Evolutionary conservation across 1,140 invertebrate species (phyloP).

Genomic region (Drosophila santomea): DNA sequence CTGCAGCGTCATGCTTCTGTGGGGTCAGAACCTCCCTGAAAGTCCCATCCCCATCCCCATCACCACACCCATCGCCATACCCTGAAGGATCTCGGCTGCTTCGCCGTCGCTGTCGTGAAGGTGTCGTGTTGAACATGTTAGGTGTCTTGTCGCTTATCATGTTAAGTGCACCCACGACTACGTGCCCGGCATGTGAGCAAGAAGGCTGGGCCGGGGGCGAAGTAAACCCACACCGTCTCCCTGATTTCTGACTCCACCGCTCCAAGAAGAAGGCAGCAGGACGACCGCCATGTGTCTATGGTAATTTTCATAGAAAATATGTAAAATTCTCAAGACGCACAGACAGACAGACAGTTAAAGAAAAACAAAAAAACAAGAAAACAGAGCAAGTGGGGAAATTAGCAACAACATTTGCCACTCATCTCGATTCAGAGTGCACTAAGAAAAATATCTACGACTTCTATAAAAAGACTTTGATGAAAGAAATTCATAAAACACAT

Average conservation of each 20-base stretch:
- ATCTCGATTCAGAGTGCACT: conserved; percentile 21
- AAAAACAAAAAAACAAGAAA: conserved; percentile 32
- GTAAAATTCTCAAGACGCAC: conserved; percentile 61
- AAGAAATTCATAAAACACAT: too few relatives aligned
- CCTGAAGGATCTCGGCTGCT: conserved; percentile 21
- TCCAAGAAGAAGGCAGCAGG: neutral
- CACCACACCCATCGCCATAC: neutral
- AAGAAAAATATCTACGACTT: neutral
- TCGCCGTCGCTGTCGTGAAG: conserved; percentile 70
- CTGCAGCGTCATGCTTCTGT: conserved; percentile 20
- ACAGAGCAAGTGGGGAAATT: conserved; percentile 72
- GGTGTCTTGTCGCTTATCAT: conserved; percentile 83
- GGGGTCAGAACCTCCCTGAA: neutral
- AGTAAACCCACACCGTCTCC: neutral
- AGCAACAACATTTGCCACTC: conserved; percentile 79
- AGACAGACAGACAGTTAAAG: conserved; percentile 33
- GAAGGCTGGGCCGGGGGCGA: neutral
- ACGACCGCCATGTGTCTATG: conserved; percentile 61
- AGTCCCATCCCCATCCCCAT: neutral
- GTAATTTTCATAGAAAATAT: conserved; percentile 80
- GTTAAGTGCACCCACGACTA: conserved; percentile 78
- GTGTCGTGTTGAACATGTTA: conserved; percentile 83
- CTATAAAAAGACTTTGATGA: too few relatives aligned
- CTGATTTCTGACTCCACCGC: neutral
- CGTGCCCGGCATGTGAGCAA: conserved; percentile 56